Percentiles rank a stretch among this genome's conserved stretches.
Conservation (phyloP, 2,888 invertebrate species). For the Pelosia muscerda region DNA sequence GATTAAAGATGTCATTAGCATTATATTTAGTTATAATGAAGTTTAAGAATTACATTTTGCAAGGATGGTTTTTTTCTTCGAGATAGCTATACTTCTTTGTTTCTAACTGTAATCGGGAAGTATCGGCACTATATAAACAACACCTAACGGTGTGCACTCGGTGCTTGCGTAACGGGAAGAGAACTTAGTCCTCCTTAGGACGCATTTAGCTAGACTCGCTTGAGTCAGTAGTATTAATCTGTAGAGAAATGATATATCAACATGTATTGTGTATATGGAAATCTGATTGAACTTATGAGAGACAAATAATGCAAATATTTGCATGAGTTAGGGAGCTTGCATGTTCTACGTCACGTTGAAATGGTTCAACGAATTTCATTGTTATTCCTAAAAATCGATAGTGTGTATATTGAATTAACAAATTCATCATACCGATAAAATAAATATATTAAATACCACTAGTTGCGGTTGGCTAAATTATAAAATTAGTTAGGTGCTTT, state of each 20-base stretch:
- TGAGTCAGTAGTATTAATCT: background rate
- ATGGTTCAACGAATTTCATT: background rate
- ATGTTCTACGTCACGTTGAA: background rate
- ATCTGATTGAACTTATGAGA: background rate
- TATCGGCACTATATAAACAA: constrained; percentile 62
- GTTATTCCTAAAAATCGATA: background rate
- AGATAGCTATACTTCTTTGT: background rate
- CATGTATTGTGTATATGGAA: background rate
- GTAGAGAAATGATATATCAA: background rate
- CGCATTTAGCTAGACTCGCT: constrained; percentile 38
- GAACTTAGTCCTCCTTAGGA: constrained; percentile 79
- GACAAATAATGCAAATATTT: background rate
- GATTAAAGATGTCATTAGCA: too few relatives aligned
- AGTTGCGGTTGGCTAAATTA: background rate
- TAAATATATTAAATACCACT: background rate
- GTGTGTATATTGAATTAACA: too few relatives aligned
- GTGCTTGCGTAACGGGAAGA: constrained; percentile 75
- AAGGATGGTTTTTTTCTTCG: too few relatives aligned
- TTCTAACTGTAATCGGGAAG: constrained; percentile 1
- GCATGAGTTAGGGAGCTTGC: background rate
- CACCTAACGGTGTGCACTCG: constrained; percentile 64
- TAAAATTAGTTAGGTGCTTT: background rate
- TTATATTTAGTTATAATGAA: too few relatives aligned
- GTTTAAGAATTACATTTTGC: too few relatives aligned
- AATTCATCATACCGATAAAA: background rate